phyloP scores from a whole-genome alignment of 1,140 invertebrate species.

The Capitella teleta region DNA sequence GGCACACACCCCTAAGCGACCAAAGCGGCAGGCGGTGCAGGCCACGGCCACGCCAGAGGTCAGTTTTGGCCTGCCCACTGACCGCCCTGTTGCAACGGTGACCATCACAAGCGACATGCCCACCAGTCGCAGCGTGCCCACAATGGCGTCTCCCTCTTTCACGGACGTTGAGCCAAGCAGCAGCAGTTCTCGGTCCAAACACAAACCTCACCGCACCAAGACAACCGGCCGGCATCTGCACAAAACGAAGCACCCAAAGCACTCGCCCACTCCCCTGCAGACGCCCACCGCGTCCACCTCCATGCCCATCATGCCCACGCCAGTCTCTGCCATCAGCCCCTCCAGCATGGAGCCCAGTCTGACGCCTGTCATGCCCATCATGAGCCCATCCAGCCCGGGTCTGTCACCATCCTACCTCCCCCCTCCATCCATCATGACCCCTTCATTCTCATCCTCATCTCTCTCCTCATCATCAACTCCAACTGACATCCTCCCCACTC shows the following conservation, averaged over 20 bases:
- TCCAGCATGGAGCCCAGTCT: no score
- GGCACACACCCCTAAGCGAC: not conserved
- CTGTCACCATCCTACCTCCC: no score
- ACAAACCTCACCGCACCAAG: not conserved
- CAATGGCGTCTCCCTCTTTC: not conserved
- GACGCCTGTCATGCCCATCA: no score
- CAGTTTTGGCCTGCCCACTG: not conserved
- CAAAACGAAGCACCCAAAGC: not conserved
- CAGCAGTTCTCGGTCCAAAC: not conserved
- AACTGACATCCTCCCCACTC: no score
- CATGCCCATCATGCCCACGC: no score
- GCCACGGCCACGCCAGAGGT: constrained; percentile 1
- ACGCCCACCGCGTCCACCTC: not conserved
- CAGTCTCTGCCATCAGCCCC: no score
- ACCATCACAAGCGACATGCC: not conserved
- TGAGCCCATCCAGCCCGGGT: no score
- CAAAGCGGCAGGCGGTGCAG: not conserved
- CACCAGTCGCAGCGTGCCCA: not conserved
- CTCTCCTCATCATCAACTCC: no score
- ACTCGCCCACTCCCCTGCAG: not conserved
- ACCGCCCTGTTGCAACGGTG: not conserved
- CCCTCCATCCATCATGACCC: no score
- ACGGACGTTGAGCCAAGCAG: not conserved
- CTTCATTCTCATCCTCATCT: no score
- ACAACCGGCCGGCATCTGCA: not conserved